Evolutionary conservation across 2,113 vertebrate genomes (phyloP), one percentile per base, ranked within the genome.

Genomic region (Mastomys coucha): DNA sequence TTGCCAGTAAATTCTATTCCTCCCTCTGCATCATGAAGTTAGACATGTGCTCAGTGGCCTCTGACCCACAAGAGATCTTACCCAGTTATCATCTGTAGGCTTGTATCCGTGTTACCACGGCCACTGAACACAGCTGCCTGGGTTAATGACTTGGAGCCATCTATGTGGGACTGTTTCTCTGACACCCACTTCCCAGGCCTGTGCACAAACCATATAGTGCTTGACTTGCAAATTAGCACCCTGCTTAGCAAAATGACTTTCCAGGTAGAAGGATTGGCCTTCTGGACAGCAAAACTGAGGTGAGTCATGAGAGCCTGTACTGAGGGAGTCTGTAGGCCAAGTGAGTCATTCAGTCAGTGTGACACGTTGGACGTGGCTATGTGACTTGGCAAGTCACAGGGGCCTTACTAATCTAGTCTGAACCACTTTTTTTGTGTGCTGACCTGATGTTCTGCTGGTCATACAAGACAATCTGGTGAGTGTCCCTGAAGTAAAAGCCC

Each of bases 11-110:
- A 82, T 92, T 94, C n/a, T 63, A 84, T 89, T 36, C 84, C 70
- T 84, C 77, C 20, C 6, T 22, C 20, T 88, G 45, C 36, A 42
- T 65, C 36, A 94, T 96, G 95, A 97, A 91, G 80, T 91, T 87
- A 91, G 94, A 89, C 96, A 94, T 96, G 93, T 97, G 96, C 70
- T 92, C 78, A 14, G 8, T 95, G 97, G 87, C 97, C 97, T 96
- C 26, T n/a, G 88, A 97, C 94, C 96, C 49, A 20, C 13, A 36
- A 93, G 89, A 94, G 91, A 58, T 89, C 88, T 76, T 76, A 19
- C 17, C 9, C 70, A 80, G 0, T 39, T 63, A 24, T 60, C n/a
- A 86, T 86, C 93, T 1, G 14, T 36, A 89, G 73, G 77, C 49
- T 56, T 45, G 60, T 24, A 14, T 45, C 0, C 7, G 3, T 20